Conservation (phyloP, 2,888 invertebrate genomes). For the Eupithecia tripunctaria region DNA sequence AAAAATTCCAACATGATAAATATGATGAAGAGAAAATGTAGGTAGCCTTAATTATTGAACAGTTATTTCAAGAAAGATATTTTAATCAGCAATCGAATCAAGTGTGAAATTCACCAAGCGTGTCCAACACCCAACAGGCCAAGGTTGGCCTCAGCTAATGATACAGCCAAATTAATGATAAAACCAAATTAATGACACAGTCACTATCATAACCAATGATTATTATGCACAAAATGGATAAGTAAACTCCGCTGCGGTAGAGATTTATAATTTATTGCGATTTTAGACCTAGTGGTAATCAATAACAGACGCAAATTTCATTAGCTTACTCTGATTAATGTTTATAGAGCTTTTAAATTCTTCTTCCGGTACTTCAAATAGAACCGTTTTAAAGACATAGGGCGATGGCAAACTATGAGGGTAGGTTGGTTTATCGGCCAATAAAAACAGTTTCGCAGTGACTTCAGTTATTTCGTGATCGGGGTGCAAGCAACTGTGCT, state of each 20-base stretch:
- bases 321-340: constrained; percentile 18
- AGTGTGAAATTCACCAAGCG: constrained; percentile 28
- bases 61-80: constrained; percentile 15
- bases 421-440: too few species aligned
- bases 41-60: background rate
- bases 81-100: constrained; percentile 28
- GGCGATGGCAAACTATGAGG: background rate
- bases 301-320: constrained; percentile 12
- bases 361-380: background rate
- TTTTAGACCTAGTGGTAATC: constrained; percentile 16
- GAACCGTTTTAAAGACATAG: background rate
- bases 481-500: too few species aligned
- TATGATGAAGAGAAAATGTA: background rate
- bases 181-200: constrained; percentile 41
- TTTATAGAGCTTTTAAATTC: background rate
- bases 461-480: too few species aligned
- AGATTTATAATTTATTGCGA: constrained; percentile 34
- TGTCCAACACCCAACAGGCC: constrained; percentile 28
- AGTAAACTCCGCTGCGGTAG: constrained; percentile 34
- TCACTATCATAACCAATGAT: constrained; percentile 45
- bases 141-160: constrained; percentile 43
- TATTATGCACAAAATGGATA: constrained; percentile 47
- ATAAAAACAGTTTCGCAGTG: too few species aligned
- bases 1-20: background rate
- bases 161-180: constrained; percentile 55